Evolutionary conservation across 2,113 vertebrate genomes (phyloP), one percentile per base, ranked within the genome.

Genomic region (Aix galericulata): DNA sequence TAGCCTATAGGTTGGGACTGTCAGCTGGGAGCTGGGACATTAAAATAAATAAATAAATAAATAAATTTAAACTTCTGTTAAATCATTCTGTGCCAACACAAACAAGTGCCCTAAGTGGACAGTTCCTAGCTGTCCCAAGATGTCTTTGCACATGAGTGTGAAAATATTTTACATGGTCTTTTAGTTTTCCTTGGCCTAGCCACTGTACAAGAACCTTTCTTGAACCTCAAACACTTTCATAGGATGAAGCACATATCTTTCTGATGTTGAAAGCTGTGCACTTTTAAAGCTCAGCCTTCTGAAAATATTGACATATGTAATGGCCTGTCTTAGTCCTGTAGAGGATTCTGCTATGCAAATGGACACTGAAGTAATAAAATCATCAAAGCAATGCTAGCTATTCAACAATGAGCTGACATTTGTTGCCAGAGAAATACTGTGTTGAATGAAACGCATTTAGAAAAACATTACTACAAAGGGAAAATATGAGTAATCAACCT

Each of bases 401-500:
- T 94, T 96, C 93, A 91, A 94, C 93, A 96, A 82, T 72, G 38
- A 96, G 64, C 77, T 86, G 74, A 69, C 89, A n/a, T 95, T 82
- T 34, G 67, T 89, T 89, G 92, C 94, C 96, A 96, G 62, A 96
- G 89, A 92, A 92, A 94, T 67, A 60, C 42, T 91, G 67, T 79
- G 94, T 94, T 97, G 95, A 97, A 94, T 96, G 96, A 97, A 96
- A 94, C 84, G 91, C 67, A 73, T 93, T 95, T 87, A 87, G 56
- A 79, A 93, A 96, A 96, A 95, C 81, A 96, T 92, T 75, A 83
- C 69, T 93, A 95, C 91, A 96, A 94, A 94, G 84, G 89, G 81
- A 95, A 97, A 95, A 89, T 75, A 91, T 92, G 93, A 92, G 91
- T 75, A 95, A 96, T 93, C 91, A 79, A 93, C 91, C 40, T 94